These are phyloP conservation scores for Trichopria drosophilae DNA, from an alignment of 2,888 invertebrate genomes.

Conservation along the genomic window DNA sequence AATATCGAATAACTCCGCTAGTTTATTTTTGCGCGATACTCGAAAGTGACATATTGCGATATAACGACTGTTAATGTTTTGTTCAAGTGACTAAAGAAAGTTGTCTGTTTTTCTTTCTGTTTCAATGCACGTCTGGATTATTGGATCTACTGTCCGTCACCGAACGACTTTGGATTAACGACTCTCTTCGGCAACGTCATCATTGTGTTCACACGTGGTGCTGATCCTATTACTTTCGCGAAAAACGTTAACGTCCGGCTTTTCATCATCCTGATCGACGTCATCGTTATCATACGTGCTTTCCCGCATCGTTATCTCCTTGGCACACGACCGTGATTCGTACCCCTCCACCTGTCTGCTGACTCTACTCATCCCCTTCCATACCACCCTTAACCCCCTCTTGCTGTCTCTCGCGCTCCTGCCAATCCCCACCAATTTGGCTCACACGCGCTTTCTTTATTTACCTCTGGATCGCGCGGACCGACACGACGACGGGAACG, in stretches of 20 bases:
- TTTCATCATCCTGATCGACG: slow-evolving; percentile 16
- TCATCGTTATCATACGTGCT: slow-evolving; percentile 32
- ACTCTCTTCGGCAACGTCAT: not conserved
- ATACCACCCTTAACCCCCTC: slow-evolving; percentile 22
- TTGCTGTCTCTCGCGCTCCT: slow-evolving; percentile 26
- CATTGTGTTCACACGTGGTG: not conserved
- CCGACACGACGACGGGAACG: slow-evolving; percentile 35
- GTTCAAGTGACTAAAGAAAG: slow-evolving; percentile 31
- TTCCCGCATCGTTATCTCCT: slow-evolving; percentile 22
- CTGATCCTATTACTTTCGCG: not conserved
- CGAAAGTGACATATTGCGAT: too few species aligned
- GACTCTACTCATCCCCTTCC: slow-evolving; percentile 31
- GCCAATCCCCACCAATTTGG: slow-evolving; percentile 42
- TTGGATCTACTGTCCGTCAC: slow-evolving; percentile 29
- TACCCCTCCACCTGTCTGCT: slow-evolving; percentile 37
- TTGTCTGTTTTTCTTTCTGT: slow-evolving; percentile 36
- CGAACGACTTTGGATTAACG: not conserved
- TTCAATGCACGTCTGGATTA: slow-evolving; percentile 31
- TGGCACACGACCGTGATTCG: slow-evolving; percentile 24
- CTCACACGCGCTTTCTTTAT: slow-evolving; percentile 49
- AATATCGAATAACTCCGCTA: too few species aligned
- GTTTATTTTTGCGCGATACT: too few species aligned
- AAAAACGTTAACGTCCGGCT: too few species aligned
- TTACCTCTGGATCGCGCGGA: slow-evolving; percentile 44
- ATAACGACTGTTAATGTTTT: too few species aligned